These are phyloP conservation scores for Oxycera nigricornis DNA, from an alignment of 2,888 invertebrate species.

Conservation along the genomic window DNA sequence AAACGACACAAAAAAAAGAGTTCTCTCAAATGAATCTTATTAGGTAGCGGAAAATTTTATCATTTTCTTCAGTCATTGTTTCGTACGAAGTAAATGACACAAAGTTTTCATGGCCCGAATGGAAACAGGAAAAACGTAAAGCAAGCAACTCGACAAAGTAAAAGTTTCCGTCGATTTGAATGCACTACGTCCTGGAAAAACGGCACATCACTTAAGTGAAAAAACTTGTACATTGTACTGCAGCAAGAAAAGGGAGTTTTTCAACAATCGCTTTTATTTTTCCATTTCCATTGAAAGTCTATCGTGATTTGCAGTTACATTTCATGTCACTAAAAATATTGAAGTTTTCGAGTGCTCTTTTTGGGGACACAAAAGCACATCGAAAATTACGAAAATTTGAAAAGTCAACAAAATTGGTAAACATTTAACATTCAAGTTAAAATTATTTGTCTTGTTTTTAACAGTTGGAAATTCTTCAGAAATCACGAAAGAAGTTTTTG, in stretches of 20 bases:
- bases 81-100: background rate
- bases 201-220: constrained; percentile 19
- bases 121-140: background rate
- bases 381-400: no score
- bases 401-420: no score
- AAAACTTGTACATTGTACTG: constrained; percentile 19
- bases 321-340: background rate
- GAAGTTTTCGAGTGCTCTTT: background rate
- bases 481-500: no score
- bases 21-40: constrained; percentile 7
- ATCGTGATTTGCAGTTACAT: background rate
- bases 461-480: no score
- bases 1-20: background rate
- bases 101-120: constrained; percentile 4
- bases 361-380: background rate
- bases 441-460: no score
- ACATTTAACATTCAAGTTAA: no score
- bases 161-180: constrained; percentile 27
- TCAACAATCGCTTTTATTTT: background rate
- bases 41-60: constrained; percentile 26
- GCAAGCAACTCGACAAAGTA: background rate
- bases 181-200: background rate
- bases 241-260: background rate
- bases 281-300: background rate
- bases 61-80: constrained; percentile 30